Conservation (phyloP, 2,888 invertebrate species). For the Panzeria rudis region DNA sequence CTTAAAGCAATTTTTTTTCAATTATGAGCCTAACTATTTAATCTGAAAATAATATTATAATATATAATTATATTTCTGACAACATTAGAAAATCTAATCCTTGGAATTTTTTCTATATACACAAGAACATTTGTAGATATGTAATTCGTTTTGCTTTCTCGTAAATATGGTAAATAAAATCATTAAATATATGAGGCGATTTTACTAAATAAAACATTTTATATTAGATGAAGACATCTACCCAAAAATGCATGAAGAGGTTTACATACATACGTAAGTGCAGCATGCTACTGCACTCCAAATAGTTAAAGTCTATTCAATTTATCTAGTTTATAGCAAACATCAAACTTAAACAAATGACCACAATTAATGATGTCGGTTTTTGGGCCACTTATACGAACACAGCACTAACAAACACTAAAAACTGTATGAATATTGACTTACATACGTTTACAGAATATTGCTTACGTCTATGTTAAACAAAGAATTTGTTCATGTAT, state of each 20-base stretch:
- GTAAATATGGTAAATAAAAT: slow-evolving; percentile 16
- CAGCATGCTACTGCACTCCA: background rate
- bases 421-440: slow-evolving; percentile 5
- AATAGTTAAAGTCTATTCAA: slow-evolving; percentile 25
- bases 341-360: slow-evolving; percentile 51
- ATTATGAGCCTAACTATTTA: too few species aligned
- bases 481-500: background rate
- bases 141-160: background rate
- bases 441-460: background rate
- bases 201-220: slow-evolving; percentile 44
- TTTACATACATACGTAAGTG: background rate
- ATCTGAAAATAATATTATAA: too few species aligned
- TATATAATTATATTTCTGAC: too few species aligned
- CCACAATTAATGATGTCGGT: slow-evolving; percentile 51
- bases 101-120: too few species aligned
- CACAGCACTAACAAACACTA: background rate
- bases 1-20: too few species aligned
- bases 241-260: background rate
- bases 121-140: background rate
- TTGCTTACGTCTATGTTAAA: background rate
- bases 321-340: slow-evolving; percentile 32
- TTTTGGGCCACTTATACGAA: background rate
- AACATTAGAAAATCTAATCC: too few species aligned
- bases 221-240: slow-evolving; percentile 5
- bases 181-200: slow-evolving; percentile 34